Percentiles rank a stretch among this genome's conserved stretches.
phyloP scores from a whole-genome alignment of 2,113 vertebrate species.

The Lichenostomus cassidix region DNA sequence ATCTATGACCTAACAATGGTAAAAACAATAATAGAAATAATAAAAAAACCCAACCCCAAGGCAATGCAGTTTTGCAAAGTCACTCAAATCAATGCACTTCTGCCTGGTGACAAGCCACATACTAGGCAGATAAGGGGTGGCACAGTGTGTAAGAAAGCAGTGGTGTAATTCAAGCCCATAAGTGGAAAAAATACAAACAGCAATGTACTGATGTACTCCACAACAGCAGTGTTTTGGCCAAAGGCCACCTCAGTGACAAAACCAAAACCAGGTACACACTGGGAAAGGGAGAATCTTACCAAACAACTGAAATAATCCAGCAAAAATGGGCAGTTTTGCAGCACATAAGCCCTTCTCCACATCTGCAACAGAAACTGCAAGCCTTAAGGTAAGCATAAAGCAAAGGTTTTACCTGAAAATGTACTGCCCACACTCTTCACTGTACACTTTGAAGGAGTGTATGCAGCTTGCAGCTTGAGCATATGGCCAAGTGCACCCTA shows the following conservation, averaged over 20 bases:
- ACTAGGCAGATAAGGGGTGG: neutral
- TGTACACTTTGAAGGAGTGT: neutral
- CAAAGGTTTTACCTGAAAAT: neutral
- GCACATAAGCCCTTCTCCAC: neutral
- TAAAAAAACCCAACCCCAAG: neutral
- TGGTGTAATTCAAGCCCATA: neutral
- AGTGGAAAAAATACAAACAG: neutral
- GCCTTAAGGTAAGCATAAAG: neutral
- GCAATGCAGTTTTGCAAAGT: neutral
- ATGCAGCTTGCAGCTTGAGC: fast-evolving
- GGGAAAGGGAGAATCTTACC: neutral
- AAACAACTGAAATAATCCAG: neutral
- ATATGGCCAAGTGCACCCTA: neutral
- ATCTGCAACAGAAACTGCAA: neutral
- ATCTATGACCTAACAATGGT: neutral
- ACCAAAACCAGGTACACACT: neutral
- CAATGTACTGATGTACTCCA: too few relatives aligned
- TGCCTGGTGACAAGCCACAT: neutral
- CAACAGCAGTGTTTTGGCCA: neutral
- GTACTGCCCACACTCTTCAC: neutral
- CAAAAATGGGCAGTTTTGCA: neutral
- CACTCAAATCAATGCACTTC: neutral
- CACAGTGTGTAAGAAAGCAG: neutral
- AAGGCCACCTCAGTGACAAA: neutral
- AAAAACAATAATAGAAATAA: neutral